Evolutionary conservation across 2,888 invertebrate genomes (phyloP).

Genomic region (Monochamus alternatus): DNA sequence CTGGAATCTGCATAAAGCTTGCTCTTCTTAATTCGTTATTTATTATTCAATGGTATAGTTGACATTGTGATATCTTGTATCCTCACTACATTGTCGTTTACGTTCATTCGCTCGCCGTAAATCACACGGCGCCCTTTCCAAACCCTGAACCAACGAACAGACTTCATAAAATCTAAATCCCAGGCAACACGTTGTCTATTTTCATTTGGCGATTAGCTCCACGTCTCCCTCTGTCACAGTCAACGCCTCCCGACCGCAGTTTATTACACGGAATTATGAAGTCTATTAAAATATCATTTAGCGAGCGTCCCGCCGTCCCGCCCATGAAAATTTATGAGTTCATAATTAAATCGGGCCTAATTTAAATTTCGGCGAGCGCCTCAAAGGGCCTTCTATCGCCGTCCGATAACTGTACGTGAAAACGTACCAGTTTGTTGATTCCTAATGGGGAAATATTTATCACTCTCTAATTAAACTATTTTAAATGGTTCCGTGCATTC

Average conservation of each 20-base stretch:
- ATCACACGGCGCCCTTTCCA: too few species aligned
- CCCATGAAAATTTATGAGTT: constrained; percentile 29
- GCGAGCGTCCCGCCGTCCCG: background rate
- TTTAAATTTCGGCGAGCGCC: constrained; percentile 48
- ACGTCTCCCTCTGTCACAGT: constrained; percentile 1
- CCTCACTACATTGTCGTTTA: too few species aligned
- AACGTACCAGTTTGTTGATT: constrained; percentile 48
- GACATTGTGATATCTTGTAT: too few species aligned
- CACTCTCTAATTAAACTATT: constrained; percentile 61
- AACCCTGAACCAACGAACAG: too few species aligned
- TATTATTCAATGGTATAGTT: too few species aligned
- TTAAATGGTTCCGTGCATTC: constrained; percentile 59
- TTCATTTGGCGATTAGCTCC: constrained; percentile 5
- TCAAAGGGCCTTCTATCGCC: constrained; percentile 47
- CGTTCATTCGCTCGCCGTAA: too few species aligned
- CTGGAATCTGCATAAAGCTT: too few species aligned
- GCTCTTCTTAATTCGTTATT: too few species aligned
- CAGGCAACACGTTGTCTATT: background rate
- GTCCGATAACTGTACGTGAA: constrained; percentile 41
- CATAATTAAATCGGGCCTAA: constrained; percentile 43
- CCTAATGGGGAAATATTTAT: constrained; percentile 59
- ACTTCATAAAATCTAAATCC: background rate
- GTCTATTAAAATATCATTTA: constrained; percentile 19
- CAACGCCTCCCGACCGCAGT: background rate
- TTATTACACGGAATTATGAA: constrained; percentile 10